Conservation (phyloP, 35 echinoderm and acorn worm genomes). For the Eucidaris tribuloides region DNA sequence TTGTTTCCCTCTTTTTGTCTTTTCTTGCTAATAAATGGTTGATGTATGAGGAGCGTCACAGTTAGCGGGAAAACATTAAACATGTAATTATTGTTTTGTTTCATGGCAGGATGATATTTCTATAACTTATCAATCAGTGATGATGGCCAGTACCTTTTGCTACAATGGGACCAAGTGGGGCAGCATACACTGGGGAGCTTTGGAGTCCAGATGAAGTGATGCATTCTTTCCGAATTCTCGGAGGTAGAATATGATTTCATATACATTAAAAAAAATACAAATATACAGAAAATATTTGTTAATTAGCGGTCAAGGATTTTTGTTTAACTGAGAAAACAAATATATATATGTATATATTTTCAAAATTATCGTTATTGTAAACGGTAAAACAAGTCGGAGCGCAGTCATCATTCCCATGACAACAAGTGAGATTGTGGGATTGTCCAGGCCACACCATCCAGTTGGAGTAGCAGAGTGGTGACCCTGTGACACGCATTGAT, state of each 20-base stretch:
- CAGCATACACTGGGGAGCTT: slow-evolving; percentile 84
- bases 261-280: neutral
- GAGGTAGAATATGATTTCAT: slow-evolving; percentile 18
- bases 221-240: slow-evolving; percentile 23
- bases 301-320: too few species aligned
- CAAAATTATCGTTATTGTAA: neutral
- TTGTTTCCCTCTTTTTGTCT: too few species aligned
- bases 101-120: slow-evolving; percentile 64
- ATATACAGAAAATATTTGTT: too few species aligned
- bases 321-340: too few species aligned
- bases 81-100: neutral
- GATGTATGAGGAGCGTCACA: too few species aligned
- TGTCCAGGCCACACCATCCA: slow-evolving; percentile 21
- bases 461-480: slow-evolving; percentile 71
- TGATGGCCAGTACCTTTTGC: slow-evolving; percentile 53
- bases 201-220: slow-evolving; percentile 59
- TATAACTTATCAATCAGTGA: slow-evolving; percentile 50
- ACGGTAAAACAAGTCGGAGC: slow-evolving; percentile 14
- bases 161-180: slow-evolving; percentile 63
- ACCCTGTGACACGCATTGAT: slow-evolving; percentile 25
- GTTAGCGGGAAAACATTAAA: too few species aligned
- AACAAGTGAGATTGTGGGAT: slow-evolving; percentile 41
- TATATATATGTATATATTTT: neutral
- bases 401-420: slow-evolving; percentile 48
- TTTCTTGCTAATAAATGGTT: too few species aligned